Evolutionary conservation across 2,888 invertebrate species (phyloP).

Genomic region (Danaus chrysippus): DNA sequence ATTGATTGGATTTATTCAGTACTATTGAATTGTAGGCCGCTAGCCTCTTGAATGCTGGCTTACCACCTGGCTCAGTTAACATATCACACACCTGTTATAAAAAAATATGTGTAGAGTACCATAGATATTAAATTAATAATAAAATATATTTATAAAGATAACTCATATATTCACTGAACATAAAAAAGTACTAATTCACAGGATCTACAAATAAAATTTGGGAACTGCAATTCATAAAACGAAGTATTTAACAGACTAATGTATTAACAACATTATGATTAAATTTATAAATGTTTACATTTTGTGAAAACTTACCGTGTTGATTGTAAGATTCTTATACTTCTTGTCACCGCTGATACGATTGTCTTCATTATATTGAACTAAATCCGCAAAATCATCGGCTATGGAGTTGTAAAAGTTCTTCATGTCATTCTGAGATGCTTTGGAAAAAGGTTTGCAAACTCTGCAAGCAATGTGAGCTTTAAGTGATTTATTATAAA

Average conservation of each 20-base stretch:
- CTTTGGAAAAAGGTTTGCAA: slow-evolving; percentile 84
- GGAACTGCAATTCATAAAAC: too few relatives aligned
- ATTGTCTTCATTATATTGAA: slow-evolving; percentile 97
- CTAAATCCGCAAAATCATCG: slow-evolving; percentile 92
- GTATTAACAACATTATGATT: too few relatives aligned
- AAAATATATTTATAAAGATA: slow-evolving; percentile 4
- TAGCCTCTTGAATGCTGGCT: slow-evolving; percentile 82
- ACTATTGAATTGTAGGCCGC: slow-evolving; percentile 86
- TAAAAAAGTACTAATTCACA: too few relatives aligned
- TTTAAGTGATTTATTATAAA: too few relatives aligned
- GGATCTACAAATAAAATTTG: too few relatives aligned
- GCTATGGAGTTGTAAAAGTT: slow-evolving; percentile 91
- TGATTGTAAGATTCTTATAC: slow-evolving; percentile 86
- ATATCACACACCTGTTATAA: slow-evolving; percentile 83
- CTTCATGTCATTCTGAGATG: slow-evolving; percentile 83
- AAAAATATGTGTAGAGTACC: slow-evolving; percentile 9
- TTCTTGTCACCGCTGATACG: slow-evolving; percentile 80
- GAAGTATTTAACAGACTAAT: too few relatives aligned
- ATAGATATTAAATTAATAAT: slow-evolving; percentile 5
- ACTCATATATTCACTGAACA: slow-evolving; percentile 26
- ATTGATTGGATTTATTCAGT: slow-evolving; percentile 81
- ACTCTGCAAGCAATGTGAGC: slow-evolving; percentile 71
- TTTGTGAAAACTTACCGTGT: slow-evolving; percentile 70
- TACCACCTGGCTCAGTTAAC: slow-evolving; percentile 81
- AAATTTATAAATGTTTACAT: background rate